Evolutionary conservation across 2,113 vertebrate species (phyloP).

Genomic region (Sakesphorus luctuosus): DNA sequence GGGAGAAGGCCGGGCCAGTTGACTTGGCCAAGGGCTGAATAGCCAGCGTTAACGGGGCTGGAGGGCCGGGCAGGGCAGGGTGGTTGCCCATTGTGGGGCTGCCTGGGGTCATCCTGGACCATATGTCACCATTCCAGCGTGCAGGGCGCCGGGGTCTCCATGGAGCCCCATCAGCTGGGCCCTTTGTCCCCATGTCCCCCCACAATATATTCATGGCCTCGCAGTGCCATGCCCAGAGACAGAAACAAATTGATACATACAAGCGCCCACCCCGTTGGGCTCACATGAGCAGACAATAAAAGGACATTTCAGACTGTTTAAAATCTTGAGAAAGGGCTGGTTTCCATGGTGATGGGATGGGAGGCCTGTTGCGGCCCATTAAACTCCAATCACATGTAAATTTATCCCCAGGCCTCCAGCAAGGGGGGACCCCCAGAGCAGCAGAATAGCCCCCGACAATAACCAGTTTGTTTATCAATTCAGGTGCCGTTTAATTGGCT

Average conservation of each 20-base stretch:
- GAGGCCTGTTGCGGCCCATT: conserved; percentile 82
- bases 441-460: conserved; percentile 82
- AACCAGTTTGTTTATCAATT: conserved; percentile 93
- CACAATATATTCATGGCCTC: conserved; percentile 89
- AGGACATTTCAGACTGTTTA: conserved; percentile 86
- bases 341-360: conserved; percentile 81
- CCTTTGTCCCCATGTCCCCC: conserved; percentile 77
- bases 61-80: conserved; percentile 70
- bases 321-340: conserved; percentile 90
- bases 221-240: conserved; percentile 77
- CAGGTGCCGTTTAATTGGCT: conserved; percentile 90
- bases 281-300: conserved; percentile 86
- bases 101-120: conserved; percentile 83
- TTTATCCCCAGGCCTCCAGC: conserved; percentile 71
- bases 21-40: conserved; percentile 2
- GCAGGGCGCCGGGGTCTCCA: conserved; percentile 83
- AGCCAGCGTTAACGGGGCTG: conserved; percentile 68
- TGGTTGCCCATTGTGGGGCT: conserved; percentile 77
- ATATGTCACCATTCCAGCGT: conserved; percentile 91
- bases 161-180: conserved; percentile 86
- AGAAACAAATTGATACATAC: conserved; percentile 97
- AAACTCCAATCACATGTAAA: conserved; percentile 95
- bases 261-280: conserved; percentile 80
- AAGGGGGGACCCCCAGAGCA: conserved; percentile 53
- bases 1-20: not conserved